Percentiles rank a stretch among this genome's conserved stretches.
Conservation (phyloP, 2,888 invertebrate species). For the Megalurothrips usitatus region DNA sequence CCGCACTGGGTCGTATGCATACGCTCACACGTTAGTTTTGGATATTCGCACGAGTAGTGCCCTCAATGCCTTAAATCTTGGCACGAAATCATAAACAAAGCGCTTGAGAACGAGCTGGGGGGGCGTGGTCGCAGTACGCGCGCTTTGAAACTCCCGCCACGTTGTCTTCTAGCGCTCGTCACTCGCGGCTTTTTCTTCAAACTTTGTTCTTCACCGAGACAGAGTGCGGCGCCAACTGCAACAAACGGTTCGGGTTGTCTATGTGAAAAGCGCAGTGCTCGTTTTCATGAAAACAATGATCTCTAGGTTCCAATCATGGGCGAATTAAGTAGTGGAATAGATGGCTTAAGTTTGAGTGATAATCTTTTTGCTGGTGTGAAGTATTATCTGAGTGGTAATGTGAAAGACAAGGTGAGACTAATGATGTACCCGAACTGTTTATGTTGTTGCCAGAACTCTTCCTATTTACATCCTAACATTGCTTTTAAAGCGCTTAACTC, state of each 20-base stretch:
- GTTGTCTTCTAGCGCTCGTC: neutral
- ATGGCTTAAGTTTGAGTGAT: conserved; percentile 50
- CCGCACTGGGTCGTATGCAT: too few relatives aligned
- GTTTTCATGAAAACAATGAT: neutral
- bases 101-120: too few relatives aligned
- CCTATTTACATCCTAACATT: neutral
- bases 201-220: conserved; percentile 12
- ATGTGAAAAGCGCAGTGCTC: neutral
- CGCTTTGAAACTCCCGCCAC: neutral
- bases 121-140: neutral
- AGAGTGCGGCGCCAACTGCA: conserved; percentile 21
- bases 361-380: conserved; percentile 77
- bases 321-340: conserved; percentile 48
- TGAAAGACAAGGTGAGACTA: conserved; percentile 60
- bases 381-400: conserved; percentile 76
- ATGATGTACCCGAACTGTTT: neutral
- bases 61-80: too few relatives aligned
- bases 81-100: too few relatives aligned
- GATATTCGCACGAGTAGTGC: too few relatives aligned
- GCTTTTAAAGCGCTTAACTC: neutral
- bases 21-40: too few relatives aligned
- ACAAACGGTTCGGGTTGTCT: conserved; percentile 3
- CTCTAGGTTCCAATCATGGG: conserved; percentile 44
- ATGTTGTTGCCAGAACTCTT: neutral
- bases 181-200: neutral